phyloP scores from a whole-genome alignment of 2,888 invertebrate genomes.

The Nomada ferruginata region DNA sequence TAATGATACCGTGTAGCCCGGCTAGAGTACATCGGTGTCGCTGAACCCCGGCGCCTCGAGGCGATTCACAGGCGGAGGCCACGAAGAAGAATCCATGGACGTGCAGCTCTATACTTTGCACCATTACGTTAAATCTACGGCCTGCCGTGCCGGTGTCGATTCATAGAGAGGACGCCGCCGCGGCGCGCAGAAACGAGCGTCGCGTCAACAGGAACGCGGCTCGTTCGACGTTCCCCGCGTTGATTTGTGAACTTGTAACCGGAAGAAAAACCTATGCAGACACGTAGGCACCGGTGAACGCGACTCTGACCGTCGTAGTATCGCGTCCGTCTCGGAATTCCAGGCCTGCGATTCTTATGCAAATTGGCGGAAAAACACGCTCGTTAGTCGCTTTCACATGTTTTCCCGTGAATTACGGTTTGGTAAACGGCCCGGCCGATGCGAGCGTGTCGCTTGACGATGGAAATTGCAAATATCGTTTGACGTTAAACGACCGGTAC shows the following conservation, averaged over 20 bases:
- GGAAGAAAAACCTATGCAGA: slow-evolving; percentile 31
- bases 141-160: slow-evolving; percentile 43
- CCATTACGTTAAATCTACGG: slow-evolving; percentile 63
- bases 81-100: slow-evolving; percentile 52
- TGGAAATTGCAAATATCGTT: background rate
- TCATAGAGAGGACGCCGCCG: slow-evolving; percentile 21
- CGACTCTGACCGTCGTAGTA: background rate
- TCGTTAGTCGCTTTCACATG: slow-evolving; percentile 41
- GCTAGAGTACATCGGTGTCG: slow-evolving; percentile 66
- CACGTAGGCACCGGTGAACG: background rate
- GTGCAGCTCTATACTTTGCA: slow-evolving; percentile 55
- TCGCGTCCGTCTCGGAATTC: slow-evolving; percentile 25
- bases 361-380: slow-evolving; percentile 18
- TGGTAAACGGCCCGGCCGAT: background rate
- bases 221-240: background rate
- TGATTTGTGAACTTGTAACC: slow-evolving; percentile 47
- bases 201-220: slow-evolving; percentile 21
- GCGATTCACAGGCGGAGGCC: slow-evolving; percentile 61
- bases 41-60: slow-evolving; percentile 66
- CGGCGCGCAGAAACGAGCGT: slow-evolving; percentile 15
- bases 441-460: background rate
- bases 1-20: slow-evolving; percentile 59
- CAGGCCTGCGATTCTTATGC: slow-evolving; percentile 26
- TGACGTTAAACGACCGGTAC: background rate
- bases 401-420: slow-evolving; percentile 44